Percentiles rank a stretch among this genome's conserved stretches.
Conservation (phyloP, 2,888 invertebrate species). For the Blastobasis adustella region DNA sequence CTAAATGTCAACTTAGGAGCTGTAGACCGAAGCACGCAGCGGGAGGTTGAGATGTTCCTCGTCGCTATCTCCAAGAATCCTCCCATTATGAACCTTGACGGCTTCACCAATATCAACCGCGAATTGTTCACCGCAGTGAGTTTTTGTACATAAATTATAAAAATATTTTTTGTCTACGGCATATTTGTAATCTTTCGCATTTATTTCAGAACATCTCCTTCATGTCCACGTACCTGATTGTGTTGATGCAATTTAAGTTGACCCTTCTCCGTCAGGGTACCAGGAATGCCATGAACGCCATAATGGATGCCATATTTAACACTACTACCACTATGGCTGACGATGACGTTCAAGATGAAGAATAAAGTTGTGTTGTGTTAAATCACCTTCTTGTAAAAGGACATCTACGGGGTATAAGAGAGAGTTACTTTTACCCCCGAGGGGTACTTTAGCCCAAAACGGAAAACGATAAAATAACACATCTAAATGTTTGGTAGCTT, state of each 20-base stretch:
- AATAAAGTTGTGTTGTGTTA: not conserved
- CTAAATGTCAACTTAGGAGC: slow-evolving; percentile 80
- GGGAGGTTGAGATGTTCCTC: slow-evolving; percentile 83
- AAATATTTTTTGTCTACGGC: not conserved
- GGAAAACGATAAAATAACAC: too few species aligned
- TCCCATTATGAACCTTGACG: slow-evolving; percentile 84
- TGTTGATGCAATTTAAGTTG: slow-evolving; percentile 82
- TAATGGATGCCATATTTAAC: slow-evolving; percentile 45
- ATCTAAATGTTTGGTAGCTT: too few species aligned
- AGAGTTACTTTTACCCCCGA: too few species aligned
- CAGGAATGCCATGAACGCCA: slow-evolving; percentile 38
- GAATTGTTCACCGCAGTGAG: slow-evolving; percentile 80
- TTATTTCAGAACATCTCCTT: slow-evolving; percentile 78
- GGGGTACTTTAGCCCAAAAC: too few species aligned
- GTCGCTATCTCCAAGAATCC: slow-evolving; percentile 84
- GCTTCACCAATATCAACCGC: slow-evolving; percentile 82
- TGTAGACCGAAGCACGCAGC: slow-evolving; percentile 78
- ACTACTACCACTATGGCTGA: slow-evolving; percentile 35
- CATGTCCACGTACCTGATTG: slow-evolving; percentile 83
- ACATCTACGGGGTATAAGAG: too few species aligned
- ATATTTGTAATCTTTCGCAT: not conserved
- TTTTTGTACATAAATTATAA: slow-evolving; percentile 9
- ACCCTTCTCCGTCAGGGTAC: slow-evolving; percentile 75
- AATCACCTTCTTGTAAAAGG: too few species aligned
- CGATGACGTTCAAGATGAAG: slow-evolving; percentile 17